Conservation (phyloP, 2,888 invertebrate genomes). For the Zygaena filipendulae region DNA sequence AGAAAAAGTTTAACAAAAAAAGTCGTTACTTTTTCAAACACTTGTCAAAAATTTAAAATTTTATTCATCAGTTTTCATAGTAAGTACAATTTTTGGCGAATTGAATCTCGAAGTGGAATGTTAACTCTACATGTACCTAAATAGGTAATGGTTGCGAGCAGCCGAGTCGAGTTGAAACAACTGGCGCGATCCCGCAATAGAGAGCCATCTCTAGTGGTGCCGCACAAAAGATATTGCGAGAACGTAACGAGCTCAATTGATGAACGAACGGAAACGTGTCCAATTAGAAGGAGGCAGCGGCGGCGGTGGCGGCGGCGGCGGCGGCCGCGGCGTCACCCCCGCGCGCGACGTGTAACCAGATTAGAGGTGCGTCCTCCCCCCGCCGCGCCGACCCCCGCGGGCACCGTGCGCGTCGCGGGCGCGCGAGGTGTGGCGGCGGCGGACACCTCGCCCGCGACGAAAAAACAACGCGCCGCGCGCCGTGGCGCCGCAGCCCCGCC, state of each 20-base stretch:
- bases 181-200: constrained; percentile 21
- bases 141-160: too few relatives aligned
- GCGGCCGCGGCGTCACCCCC: constrained; percentile 31
- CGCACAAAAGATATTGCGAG: constrained; percentile 51
- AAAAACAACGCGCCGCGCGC: constrained; percentile 58
- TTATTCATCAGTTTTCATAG: too few relatives aligned
- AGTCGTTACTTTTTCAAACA: too few relatives aligned
- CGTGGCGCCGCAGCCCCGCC: constrained; percentile 42
- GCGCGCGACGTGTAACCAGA: constrained; percentile 56
- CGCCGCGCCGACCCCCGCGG: constrained; percentile 24
- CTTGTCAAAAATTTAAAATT: too few relatives aligned
- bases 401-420: constrained; percentile 27
- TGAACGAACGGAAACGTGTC: constrained; percentile 66
- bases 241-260: constrained; percentile 65
- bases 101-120: too few relatives aligned
- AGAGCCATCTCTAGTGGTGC: constrained; percentile 21
- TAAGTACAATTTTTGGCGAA: too few relatives aligned
- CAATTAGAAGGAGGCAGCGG: constrained; percentile 65
- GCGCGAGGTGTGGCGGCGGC: constrained; percentile 54
- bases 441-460: constrained; percentile 33
- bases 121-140: too few relatives aligned
- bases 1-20: too few relatives aligned
- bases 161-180: too few relatives aligned
- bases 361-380: constrained; percentile 35
- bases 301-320: constrained; percentile 37